Conservation (phyloP, 2,113 vertebrate genomes). For the Strigops habroptila region DNA sequence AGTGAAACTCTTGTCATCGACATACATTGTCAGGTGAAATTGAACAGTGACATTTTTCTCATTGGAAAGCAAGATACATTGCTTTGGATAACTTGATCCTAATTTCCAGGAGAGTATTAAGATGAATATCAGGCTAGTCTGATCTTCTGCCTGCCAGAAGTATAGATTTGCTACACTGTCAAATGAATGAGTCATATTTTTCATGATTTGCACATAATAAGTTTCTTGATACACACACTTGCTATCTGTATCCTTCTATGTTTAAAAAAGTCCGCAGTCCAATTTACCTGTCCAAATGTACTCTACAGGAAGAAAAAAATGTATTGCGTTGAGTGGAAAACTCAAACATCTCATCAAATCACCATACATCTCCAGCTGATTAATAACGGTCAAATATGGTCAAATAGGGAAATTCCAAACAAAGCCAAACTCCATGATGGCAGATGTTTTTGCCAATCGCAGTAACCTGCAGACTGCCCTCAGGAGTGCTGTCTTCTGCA, state of each 20-base stretch:
- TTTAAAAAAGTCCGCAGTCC: neutral
- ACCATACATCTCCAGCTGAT: neutral
- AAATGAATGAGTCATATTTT: neutral
- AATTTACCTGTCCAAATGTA: neutral
- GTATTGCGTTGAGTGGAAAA: neutral
- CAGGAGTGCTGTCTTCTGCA: neutral
- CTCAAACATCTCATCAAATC: neutral
- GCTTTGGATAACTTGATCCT: neutral
- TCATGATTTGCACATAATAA: neutral
- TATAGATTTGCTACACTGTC: neutral
- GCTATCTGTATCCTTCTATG: neutral
- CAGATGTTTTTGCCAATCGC: rapidly evolving
- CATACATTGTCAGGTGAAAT: neutral
- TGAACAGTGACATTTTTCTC: neutral
- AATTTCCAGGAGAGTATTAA: neutral
- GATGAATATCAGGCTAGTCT: neutral
- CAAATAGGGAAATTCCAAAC: neutral
- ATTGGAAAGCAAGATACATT: neutral
- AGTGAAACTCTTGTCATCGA: neutral
- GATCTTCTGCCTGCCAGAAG: neutral
- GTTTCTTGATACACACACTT: neutral
- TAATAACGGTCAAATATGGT: neutral
- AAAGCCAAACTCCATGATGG: neutral
- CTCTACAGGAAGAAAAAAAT: neutral
- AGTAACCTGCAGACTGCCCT: neutral